A percentile compares a stretch with the other conserved stretches of the same genome.
These are phyloP conservation scores for Setophaga petechia DNA, from an alignment of 2,113 vertebrate genomes.

Conservation along the genomic window DNA sequence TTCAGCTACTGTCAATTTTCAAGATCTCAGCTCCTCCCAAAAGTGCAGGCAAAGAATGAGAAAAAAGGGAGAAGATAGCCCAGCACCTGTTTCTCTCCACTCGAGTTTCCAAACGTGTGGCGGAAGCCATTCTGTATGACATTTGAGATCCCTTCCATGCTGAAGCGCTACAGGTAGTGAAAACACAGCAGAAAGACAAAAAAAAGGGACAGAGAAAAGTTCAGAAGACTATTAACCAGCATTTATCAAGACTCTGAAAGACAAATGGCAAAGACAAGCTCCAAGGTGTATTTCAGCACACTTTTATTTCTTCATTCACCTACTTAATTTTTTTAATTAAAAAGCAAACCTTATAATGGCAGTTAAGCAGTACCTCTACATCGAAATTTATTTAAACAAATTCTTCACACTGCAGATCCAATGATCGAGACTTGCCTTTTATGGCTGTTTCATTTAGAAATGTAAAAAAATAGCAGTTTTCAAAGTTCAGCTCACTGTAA, in stretches of 20 bases:
- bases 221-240: slow-evolving; percentile 73
- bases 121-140: slow-evolving; percentile 97
- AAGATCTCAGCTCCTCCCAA: slow-evolving; percentile 28
- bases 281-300: slow-evolving; percentile 56
- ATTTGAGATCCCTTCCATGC: slow-evolving; percentile 96
- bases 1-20: slow-evolving; percentile 22
- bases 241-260: slow-evolving; percentile 23
- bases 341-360: not conserved
- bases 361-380: not conserved
- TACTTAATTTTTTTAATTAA: not conserved
- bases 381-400: not conserved
- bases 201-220: slow-evolving; percentile 76
- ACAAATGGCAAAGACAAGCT: slow-evolving; percentile 55
- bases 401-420: not conserved
- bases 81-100: slow-evolving; percentile 97
- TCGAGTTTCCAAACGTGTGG: slow-evolving; percentile 92
- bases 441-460: not conserved
- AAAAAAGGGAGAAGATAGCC: slow-evolving; percentile 65
- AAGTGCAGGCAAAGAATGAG: slow-evolving; percentile 61
- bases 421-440: not conserved
- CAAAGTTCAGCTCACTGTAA: not conserved
- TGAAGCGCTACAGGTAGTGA: slow-evolving; percentile 88
- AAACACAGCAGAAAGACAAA: slow-evolving; percentile 64
- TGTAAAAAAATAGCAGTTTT: not conserved
- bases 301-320: not conserved